Evolutionary conservation across 2,797 vertebrate genomes (phyloP), one percentile per base, ranked within the genome.

Genomic region (Enteromius argenteus): DNA sequence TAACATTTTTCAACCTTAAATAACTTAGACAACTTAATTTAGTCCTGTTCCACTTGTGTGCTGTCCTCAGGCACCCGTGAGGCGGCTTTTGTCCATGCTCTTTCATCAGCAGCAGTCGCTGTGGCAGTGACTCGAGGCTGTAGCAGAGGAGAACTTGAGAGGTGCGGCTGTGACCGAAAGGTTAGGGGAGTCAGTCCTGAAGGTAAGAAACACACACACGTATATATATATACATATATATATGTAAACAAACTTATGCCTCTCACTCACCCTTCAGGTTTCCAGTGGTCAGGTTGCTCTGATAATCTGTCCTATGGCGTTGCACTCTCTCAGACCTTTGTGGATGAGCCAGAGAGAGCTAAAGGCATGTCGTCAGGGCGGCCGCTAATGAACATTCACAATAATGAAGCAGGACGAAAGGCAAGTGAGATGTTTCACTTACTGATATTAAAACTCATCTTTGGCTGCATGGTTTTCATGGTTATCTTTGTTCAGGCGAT

Each of bases 271-370:
- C 75, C 35, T 27, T 56, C 11, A 96, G 95, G 95, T 30, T 97
- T 96, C 90, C 95, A 96, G 85, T 95, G 96, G 95, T 96, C 92
- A 0, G 95, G 95, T 6, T 97, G 96, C 90, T 97, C 95, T 67
- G 95, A 96, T 90, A 96, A 96, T 89, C 87, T 96, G 80, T 94
- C 91, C 37, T 95, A 95, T 0, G 94, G 96, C 0, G 93, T 94
- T 81, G 92, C 94, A 19, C 96, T 96, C 89, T 97, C 95, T 77
- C 96, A 97, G 86, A 94, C 93, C 4, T 96, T 97, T 0, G 90
- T 95, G 84, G 96, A 96, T 21, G 96, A 94, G 88, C 92, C 93
- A 0, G 94, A 96, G 87, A 93, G 94, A 80, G 95, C 93, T 58
- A 89, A 83, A 0, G 91, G 95, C 1, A 37, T 94, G 62, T 96